phyloP scores from a whole-genome alignment of 1,140 invertebrate species.

The Ips nitidus region DNA sequence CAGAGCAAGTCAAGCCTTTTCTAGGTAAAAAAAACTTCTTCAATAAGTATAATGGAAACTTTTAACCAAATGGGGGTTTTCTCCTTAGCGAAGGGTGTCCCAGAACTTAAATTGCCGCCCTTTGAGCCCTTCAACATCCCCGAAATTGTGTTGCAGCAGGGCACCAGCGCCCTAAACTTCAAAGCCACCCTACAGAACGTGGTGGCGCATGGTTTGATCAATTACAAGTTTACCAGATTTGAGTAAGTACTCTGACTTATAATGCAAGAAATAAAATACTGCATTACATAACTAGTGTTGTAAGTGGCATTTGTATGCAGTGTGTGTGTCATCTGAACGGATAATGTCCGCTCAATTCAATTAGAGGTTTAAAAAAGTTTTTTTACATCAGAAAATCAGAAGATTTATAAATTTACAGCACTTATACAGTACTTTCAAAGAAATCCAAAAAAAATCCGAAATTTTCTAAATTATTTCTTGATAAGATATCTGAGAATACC shows the following conservation, averaged over 20 bases:
- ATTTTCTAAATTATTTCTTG: no score
- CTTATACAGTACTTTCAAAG: no score
- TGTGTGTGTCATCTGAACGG: no score
- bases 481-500: no score
- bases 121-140: conserved; percentile 67
- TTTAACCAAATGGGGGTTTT: background rate
- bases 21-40: conserved; percentile 43
- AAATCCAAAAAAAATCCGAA: no score
- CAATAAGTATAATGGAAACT: background rate
- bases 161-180: conserved; percentile 62
- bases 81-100: conserved; percentile 58
- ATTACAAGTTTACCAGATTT: conserved; percentile 42
- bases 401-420: no score
- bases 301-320: no score
- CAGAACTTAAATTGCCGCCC: conserved; percentile 64
- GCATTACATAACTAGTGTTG: no score
- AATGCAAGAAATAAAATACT: background rate
- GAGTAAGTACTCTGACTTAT: conserved; percentile 36
- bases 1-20: conserved; percentile 61
- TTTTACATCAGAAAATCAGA: no score
- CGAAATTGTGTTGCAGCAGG: conserved; percentile 62
- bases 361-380: no score
- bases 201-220: conserved; percentile 59
- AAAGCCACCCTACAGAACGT: conserved; percentile 68
- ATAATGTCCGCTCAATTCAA: no score